Evolutionary conservation across 2,888 invertebrate species (phyloP).

Genomic region (Pyrochroa serraticornis): DNA sequence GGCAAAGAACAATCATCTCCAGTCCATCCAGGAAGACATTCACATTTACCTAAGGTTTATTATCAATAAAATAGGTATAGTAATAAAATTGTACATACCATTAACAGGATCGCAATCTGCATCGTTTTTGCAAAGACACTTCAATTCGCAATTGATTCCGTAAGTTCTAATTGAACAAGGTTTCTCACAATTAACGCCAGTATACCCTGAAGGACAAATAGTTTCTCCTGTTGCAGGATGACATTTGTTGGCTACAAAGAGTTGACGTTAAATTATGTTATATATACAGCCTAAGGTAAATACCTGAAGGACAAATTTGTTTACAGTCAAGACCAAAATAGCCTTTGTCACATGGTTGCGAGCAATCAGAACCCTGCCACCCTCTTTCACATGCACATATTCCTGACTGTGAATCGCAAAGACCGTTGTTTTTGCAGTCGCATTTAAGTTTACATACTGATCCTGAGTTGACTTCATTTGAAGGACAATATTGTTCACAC

Average conservation of each 20-base stretch:
- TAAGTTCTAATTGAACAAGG: conserved; percentile 81
- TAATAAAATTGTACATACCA: conserved; percentile 59
- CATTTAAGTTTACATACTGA: conserved; percentile 79
- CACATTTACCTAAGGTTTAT: conserved; percentile 59
- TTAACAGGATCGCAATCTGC: conserved; percentile 90
- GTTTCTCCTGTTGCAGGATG: conserved; percentile 86
- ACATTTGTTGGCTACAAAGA: conserved; percentile 72
- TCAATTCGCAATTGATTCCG: conserved; percentile 75
- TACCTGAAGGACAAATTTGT: conserved; percentile 69
- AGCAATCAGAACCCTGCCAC: conserved; percentile 78
- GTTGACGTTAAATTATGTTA: background rate
- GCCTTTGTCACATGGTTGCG: conserved; percentile 74
- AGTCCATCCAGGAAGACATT: conserved; percentile 87
- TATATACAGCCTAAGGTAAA: background rate
- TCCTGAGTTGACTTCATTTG: conserved; percentile 74
- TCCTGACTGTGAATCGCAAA: conserved; percentile 79
- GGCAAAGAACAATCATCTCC: conserved; percentile 74
- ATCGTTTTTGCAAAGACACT: conserved; percentile 82
- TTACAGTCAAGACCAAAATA: conserved; percentile 82
- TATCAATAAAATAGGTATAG: background rate
- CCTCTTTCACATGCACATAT: conserved; percentile 85
- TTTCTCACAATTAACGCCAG: conserved; percentile 85
- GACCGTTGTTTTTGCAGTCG: conserved; percentile 83
- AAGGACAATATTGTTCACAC: conserved; percentile 82
- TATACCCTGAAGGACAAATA: conserved; percentile 83